These are phyloP conservation scores for Rutpela maculata DNA, from an alignment of 2,888 invertebrate species.

Conservation along the genomic window DNA sequence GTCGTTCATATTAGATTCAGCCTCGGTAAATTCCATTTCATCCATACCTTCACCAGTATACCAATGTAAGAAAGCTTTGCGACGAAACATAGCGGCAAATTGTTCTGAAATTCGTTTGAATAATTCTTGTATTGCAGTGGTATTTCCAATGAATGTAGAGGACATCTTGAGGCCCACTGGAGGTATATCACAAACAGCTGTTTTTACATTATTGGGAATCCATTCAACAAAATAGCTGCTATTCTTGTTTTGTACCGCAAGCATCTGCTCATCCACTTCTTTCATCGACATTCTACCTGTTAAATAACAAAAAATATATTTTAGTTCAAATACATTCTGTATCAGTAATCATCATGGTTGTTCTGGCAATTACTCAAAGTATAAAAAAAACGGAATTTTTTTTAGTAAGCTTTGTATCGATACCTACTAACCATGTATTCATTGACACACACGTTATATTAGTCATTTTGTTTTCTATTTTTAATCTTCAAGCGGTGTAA, in stretches of 20 bases:
- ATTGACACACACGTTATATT: no score
- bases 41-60: slow-evolving; percentile 95
- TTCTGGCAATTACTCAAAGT: no score
- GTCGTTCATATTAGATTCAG: slow-evolving; percentile 96
- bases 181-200: slow-evolving; percentile 95
- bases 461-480: no score
- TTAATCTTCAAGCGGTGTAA: no score
- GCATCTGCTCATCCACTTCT: slow-evolving; percentile 93
- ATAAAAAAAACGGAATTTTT: no score
- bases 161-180: slow-evolving; percentile 95
- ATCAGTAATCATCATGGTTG: no score
- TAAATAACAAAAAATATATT: no score
- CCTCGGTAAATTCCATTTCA: slow-evolving; percentile 97
- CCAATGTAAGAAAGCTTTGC: slow-evolving; percentile 98
- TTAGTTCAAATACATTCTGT: no score
- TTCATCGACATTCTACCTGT: slow-evolving; percentile 94
- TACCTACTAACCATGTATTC: no score
- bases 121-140: slow-evolving; percentile 94
- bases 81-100: slow-evolving; percentile 96
- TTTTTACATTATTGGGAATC: slow-evolving; percentile 97
- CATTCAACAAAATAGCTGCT: slow-evolving; percentile 92
- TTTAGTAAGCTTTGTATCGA: no score
- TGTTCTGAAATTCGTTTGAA: slow-evolving; percentile 95
- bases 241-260: slow-evolving; percentile 97
- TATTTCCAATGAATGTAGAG: slow-evolving; percentile 95